These are phyloP conservation scores for Lamproptera curius DNA, from an alignment of 2,888 invertebrate genomes.

Conservation along the genomic window DNA sequence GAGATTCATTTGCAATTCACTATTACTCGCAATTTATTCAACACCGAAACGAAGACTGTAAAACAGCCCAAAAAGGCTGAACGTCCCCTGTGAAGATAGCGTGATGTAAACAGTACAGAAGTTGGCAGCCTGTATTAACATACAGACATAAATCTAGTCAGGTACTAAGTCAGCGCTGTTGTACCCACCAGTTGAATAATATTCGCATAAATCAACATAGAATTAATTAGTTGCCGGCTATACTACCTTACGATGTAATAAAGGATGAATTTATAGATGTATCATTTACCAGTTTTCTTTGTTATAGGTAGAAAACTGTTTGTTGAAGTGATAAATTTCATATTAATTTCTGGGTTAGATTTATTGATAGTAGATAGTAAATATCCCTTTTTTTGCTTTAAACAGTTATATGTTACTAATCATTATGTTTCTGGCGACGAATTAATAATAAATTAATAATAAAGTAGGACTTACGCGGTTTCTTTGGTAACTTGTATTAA, in stretches of 20 bases:
- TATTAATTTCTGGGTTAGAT: no score
- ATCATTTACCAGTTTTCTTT: no score
- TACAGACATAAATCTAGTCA: slow-evolving; percentile 48
- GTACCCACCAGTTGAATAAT: slow-evolving; percentile 53
- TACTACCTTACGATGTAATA: slow-evolving; percentile 32
- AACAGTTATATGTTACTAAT: no score
- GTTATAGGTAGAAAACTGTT: no score
- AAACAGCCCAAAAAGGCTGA: not conserved
- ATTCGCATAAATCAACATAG: slow-evolving; percentile 65
- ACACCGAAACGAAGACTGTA: not conserved
- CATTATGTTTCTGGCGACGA: no score
- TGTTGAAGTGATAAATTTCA: no score
- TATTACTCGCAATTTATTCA: not conserved
- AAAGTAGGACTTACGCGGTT: no score
- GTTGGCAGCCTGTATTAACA: slow-evolving; percentile 48
- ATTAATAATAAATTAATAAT: no score
- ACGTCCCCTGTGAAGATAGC: slow-evolving; percentile 7
- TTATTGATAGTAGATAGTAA: no score
- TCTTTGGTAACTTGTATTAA: no score
- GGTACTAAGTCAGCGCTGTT: slow-evolving; percentile 42
- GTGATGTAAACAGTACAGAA: slow-evolving; percentile 30
- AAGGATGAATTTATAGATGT: slow-evolving; percentile 3
- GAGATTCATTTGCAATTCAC: no score
- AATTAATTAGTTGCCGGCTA: slow-evolving; percentile 62
- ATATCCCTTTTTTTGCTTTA: no score